Evolutionary conservation across 92 coral and sea anemone species (phyloP).

Genomic region (Bergia sp.): DNA sequence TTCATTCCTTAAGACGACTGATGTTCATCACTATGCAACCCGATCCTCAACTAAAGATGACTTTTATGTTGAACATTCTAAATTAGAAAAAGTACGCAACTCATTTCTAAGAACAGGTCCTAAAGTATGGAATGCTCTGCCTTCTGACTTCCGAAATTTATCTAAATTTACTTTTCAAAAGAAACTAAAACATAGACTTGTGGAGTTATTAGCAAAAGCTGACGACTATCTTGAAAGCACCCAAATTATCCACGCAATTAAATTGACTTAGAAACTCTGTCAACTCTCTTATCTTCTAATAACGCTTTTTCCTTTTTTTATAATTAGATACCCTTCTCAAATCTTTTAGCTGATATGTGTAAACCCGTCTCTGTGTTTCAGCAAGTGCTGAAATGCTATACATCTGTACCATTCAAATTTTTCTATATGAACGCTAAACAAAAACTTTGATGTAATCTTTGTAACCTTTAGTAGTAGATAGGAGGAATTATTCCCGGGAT

Average conservation of each 20-base stretch:
- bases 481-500: too few relatives aligned
- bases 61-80: too few relatives aligned
- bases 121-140: neutral
- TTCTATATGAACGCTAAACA: neutral
- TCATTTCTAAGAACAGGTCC: neutral
- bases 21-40: slow-evolving; percentile 3
- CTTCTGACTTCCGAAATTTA: neutral
- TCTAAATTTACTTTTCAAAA: neutral
- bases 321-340: too few relatives aligned
- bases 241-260: neutral
- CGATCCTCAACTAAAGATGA: neutral
- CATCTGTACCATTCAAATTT: neutral
- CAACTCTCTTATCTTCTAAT: too few relatives aligned
- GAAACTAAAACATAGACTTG: too few relatives aligned
- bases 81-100: neutral
- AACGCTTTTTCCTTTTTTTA: too few relatives aligned
- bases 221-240: too few relatives aligned
- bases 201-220: too few relatives aligned
- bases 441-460: slow-evolving; percentile 1
- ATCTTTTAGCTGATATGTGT: too few relatives aligned
- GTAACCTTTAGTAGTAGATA: too few relatives aligned
- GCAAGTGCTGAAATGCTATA: too few relatives aligned
- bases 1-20: neutral
- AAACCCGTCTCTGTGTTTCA: too few relatives aligned
- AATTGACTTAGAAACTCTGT: slow-evolving; percentile 1